Evolutionary conservation across 53 echinoderm and acorn worm species (phyloP).

Genomic region (Hippasteria phrygiana): DNA sequence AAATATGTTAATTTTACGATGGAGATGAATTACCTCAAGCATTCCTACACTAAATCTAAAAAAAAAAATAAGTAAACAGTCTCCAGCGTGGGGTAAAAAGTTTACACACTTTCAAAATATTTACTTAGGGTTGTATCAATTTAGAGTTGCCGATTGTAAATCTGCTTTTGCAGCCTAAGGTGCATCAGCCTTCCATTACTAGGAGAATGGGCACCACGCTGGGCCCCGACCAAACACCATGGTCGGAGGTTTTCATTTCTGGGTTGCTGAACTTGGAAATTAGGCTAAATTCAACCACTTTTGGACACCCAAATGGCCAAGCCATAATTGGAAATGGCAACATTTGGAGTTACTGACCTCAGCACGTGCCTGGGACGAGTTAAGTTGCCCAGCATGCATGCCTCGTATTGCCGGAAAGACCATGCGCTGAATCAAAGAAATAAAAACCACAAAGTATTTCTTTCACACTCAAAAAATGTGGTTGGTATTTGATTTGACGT

Average conservation of each 20-base stretch:
- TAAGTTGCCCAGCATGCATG: conserved; percentile 22
- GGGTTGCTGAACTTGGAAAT: conserved; percentile 49
- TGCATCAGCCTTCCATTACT: conserved; percentile 11
- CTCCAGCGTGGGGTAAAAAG: conserved; percentile 37
- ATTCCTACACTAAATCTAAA: not conserved
- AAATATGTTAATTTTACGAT: not conserved
- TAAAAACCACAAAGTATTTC: not conserved
- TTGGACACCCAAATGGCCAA: conserved; percentile 20
- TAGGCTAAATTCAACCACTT: conserved; percentile 44
- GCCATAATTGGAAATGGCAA: conserved; percentile 51
- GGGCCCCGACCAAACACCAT: conserved; percentile 11
- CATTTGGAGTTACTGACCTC: conserved; percentile 55
- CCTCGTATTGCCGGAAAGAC: not conserved
- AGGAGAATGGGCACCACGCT: conserved; percentile 12
- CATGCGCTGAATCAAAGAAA: not conserved
- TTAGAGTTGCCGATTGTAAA: conserved; percentile 9
- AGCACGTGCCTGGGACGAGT: conserved; percentile 51
- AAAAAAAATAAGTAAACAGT: not conserved
- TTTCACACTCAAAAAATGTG: not conserved
- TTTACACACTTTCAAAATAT: conserved; percentile 49
- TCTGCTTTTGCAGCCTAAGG: conserved; percentile 40
- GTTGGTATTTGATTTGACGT: conserved; percentile 18
- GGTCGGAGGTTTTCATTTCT: conserved; percentile 17
- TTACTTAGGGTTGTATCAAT: conserved; percentile 36
- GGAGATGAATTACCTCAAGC: not conserved